Conservation (phyloP, 1,140 invertebrate genomes). For the Glomeris maerens region DNA sequence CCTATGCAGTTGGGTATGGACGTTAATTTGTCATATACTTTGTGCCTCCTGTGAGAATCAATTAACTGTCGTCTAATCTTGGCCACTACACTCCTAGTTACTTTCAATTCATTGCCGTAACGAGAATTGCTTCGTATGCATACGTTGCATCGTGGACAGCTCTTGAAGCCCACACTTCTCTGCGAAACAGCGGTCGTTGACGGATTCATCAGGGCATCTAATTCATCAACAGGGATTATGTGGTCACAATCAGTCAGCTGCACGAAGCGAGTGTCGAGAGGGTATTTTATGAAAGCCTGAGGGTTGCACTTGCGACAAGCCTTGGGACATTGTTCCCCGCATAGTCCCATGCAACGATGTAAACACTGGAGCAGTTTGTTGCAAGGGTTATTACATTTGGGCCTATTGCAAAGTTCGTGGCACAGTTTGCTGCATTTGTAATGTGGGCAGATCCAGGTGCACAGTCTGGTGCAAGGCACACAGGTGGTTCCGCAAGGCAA, state of each 20-base stretch:
- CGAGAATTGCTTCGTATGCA: slow-evolving; percentile 43
- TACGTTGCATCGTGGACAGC: slow-evolving; percentile 48
- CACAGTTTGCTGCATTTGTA: slow-evolving; percentile 2
- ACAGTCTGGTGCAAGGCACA: background rate
- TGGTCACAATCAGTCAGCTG: slow-evolving; percentile 48
- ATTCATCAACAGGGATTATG: slow-evolving; percentile 34
- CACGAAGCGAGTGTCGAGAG: slow-evolving; percentile 37
- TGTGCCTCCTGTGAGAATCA: too few species aligned
- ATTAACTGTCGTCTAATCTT: too few species aligned
- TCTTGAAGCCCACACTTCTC: slow-evolving; percentile 36
- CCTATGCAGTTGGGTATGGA: too few species aligned
- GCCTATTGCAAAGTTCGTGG: slow-evolving; percentile 1
- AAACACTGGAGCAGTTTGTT: background rate
- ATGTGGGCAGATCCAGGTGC: slow-evolving; percentile 5
- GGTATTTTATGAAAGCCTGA: slow-evolving; percentile 42
- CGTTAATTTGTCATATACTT: too few species aligned
- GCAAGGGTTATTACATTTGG: background rate
- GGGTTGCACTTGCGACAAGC: too few species aligned
- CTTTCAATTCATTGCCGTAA: slow-evolving; percentile 44
- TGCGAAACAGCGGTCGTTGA: slow-evolving; percentile 20
- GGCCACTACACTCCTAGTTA: too few species aligned
- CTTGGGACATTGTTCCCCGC: background rate
- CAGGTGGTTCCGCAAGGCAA: background rate
- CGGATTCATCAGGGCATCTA: slow-evolving; percentile 34
- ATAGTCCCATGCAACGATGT: too few species aligned